Evolutionary conservation across 2,113 vertebrate species (phyloP).

Genomic region (Clarias magur): DNA sequence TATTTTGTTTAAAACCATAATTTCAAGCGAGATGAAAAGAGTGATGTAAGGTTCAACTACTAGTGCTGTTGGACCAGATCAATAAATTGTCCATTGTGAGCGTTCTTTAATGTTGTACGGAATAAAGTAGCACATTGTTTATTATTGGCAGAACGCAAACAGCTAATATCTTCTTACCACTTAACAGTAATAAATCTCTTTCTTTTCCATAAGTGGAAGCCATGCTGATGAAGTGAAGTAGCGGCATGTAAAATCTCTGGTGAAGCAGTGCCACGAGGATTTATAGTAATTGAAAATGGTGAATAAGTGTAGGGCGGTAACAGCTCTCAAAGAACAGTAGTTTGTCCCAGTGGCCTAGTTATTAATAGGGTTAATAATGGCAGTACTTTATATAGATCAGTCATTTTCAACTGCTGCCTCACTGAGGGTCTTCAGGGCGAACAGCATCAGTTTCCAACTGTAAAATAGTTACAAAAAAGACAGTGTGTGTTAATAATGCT

Average conservation of each 20-base stretch:
- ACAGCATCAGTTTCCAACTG: not conserved
- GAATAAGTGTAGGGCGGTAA: slow-evolving; percentile 3
- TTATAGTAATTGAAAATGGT: slow-evolving; percentile 35
- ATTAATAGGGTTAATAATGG: slow-evolving; percentile 23
- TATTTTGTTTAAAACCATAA: slow-evolving; percentile 43
- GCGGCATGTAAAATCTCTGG: not conserved
- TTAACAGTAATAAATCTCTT: not conserved
- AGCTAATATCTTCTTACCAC: not conserved
- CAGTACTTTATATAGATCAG: slow-evolving; percentile 16
- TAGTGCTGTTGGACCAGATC: slow-evolving; percentile 3
- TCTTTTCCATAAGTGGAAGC: not conserved
- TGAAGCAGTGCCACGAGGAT: not conserved
- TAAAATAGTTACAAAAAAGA: not conserved
- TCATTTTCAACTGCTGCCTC: not conserved
- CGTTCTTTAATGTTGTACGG: not conserved
- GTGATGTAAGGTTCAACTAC: slow-evolving; percentile 51
- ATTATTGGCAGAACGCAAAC: slow-evolving; percentile 1
- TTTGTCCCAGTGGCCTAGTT: slow-evolving; percentile 18
- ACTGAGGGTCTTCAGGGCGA: not conserved
- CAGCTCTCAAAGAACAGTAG: slow-evolving; percentile 26
- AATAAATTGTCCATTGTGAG: not conserved
- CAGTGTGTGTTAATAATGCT: not conserved
- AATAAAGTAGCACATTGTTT: not conserved
- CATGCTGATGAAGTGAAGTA: not conserved
- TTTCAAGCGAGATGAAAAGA: slow-evolving; percentile 41